Conservation (phyloP, 2,888 invertebrate species). For the Periphyllus acericola region DNA sequence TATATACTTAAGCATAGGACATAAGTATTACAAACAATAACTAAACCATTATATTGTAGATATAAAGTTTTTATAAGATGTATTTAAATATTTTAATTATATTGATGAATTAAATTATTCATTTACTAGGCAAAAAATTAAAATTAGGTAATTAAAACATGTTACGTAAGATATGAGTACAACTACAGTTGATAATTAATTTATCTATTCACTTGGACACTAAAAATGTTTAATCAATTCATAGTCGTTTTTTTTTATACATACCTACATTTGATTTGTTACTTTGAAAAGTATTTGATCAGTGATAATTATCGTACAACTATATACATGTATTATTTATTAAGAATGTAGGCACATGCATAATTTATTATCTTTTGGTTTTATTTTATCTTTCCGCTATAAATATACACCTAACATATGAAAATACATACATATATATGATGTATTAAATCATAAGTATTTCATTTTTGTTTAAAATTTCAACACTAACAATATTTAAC, state of each 20-base stretch:
- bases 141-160: not conserved
- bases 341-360: slow-evolving; percentile 27
- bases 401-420: not conserved
- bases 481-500: not conserved
- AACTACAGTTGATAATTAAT: not conserved
- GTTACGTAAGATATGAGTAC: not conserved
- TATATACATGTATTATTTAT: not conserved
- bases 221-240: not conserved
- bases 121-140: not conserved
- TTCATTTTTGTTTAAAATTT: slow-evolving; percentile 12
- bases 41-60: no score
- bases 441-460: not conserved
- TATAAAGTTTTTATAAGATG: no score
- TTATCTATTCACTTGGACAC: not conserved
- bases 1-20: no score
- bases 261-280: not conserved
- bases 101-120: no score
- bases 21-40: no score
- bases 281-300: not conserved
- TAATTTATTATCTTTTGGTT: slow-evolving; percentile 10
- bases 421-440: not conserved
- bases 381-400: slow-evolving; percentile 14
- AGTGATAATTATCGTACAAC: not conserved
- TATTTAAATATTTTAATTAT: no score
- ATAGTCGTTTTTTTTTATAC: not conserved